These are phyloP conservation scores for Opisthograptis luteolata DNA, from an alignment of 2,888 invertebrate species.

Conservation along the genomic window DNA sequence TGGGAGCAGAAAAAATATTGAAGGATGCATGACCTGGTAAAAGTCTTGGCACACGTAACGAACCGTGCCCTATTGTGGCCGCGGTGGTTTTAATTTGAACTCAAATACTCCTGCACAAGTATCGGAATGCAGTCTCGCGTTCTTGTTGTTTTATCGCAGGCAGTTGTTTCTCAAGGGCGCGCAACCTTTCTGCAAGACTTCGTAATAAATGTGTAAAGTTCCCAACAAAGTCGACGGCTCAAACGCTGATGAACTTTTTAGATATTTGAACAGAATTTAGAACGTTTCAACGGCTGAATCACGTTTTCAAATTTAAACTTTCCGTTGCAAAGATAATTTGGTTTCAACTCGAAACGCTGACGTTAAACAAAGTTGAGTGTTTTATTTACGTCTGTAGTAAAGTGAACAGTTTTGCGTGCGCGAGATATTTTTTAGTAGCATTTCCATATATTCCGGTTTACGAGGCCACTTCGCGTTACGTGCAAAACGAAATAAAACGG, in stretches of 20 bases:
- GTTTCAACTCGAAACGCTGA: conserved; percentile 3
- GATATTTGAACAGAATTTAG: conserved; percentile 23
- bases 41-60: conserved; percentile 16
- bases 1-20: conserved; percentile 18
- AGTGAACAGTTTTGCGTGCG: conserved; percentile 26
- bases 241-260: conserved; percentile 26
- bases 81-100: conserved; percentile 10
- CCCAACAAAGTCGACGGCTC: conserved; percentile 12
- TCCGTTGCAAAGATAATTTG: conserved; percentile 12
- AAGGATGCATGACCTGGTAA: conserved; percentile 20
- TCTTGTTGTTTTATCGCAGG: conserved; percentile 1
- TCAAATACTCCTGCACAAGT: conserved; percentile 2
- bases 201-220: conserved; percentile 28
- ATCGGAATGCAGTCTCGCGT: background rate
- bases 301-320: conserved; percentile 22
- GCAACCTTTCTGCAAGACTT: conserved; percentile 9
- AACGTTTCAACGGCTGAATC: conserved; percentile 21
- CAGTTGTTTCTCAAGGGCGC: conserved; percentile 11
- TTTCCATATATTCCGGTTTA: conserved; percentile 34
- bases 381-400: conserved; percentile 23
- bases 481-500: conserved; percentile 36
- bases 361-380: conserved; percentile 6
- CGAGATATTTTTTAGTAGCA: conserved; percentile 35
- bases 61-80: conserved; percentile 4
- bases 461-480: conserved; percentile 30